Base-by-base conservation (phyloP, 2,113 vertebrate genomes). In the Misgurnus anguillicaudatus region DNA sequence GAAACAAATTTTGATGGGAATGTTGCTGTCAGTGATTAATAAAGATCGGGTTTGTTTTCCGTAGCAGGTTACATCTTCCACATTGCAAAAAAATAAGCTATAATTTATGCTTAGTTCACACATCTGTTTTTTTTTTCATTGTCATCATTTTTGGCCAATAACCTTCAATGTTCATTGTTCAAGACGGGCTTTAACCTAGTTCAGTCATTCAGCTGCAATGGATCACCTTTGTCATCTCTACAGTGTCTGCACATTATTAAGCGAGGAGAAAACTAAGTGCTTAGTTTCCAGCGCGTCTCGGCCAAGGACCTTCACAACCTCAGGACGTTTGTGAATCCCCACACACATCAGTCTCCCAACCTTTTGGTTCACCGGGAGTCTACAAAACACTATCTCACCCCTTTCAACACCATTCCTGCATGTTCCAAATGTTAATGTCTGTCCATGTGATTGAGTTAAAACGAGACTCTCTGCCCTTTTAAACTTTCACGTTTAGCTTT, bases 401-500 rank as follows among this genome's bases (percentile, higher is more conserved):
- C 63, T 82, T 74, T 66, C 13, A 10, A 6, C 38, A 16, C 3
- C 38, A 62, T 19, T 45, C 2, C 21, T 2, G 7, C 72, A 47
- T 75, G 61, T 53, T 5, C 6, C 17, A 45, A 48, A 17, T 17
- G 13, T 75, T 24, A 21, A 62, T 75, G 21, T 64, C 9, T 19
- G 60, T 64, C 45, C 45, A 6, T 57, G 53, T 42, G 24, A 75
- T 13, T 10, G 55, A 42, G 14, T 45, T 63, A 14, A 61, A 24
- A 63, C 7, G 63, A 31, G 70, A 14, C 53, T 2, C 45, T 55
- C 45, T 14, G n/a, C 6, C 53, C 53, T 57, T 13, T 57, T 19
- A n/a, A 66, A 79, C 65, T 45, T 64, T 80, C 31, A 13, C 47
- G n/a, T 21, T 47, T 63, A 81, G 70, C 84, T 84, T 83, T n/a